Evolutionary conservation across 1,140 invertebrate genomes (phyloP), one percentile per base, ranked within the genome.

Genomic region (Helicorthomorpha holstii): DNA sequence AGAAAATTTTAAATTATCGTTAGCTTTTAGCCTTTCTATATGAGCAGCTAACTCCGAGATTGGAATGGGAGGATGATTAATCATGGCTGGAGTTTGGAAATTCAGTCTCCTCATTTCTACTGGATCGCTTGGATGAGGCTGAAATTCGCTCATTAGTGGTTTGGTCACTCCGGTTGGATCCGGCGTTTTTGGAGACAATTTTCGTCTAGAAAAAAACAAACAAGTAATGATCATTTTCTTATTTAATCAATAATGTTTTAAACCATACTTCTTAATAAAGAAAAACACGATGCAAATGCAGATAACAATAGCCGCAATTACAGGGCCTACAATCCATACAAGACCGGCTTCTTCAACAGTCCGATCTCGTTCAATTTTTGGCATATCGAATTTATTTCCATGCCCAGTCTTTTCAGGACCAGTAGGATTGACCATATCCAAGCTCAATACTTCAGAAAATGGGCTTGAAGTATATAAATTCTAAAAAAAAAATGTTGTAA

Each of bases 1-100:
- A 23, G 87, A 91, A 69, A 99, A 98, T 67, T 95, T 92, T 10
- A 88, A 75, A 75, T 98, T 98, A 70, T 98, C 94, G 61, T 92
- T 95, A 26, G 84, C 75, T 73, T 98, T 98, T 3, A 98, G 75
- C 56, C 83, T 75, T 52, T 98, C 93, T 53, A 98, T 96, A 64
- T 98, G 93, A 66, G 92, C 86, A 7, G 82, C 75, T 3, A 99
- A 76, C 66, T 97, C 89, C 14, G 81, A 80, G 47, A 98, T 86
- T 1, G 91, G 83, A 58, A 99, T 96, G 2, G 96, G 93, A 12
- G 93, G 93, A 73, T 98, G 93, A 22, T 83, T 87, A 34, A 90
- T 85, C 88, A 93, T 93, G 41, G 83, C 93, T 26, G 91, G 91
- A 1, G 92, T 96, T 72, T 97, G 91, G 77, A 93, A 97, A 66